Conservation (phyloP, 2,888 invertebrate species). For the Macrophya alboannulata region DNA sequence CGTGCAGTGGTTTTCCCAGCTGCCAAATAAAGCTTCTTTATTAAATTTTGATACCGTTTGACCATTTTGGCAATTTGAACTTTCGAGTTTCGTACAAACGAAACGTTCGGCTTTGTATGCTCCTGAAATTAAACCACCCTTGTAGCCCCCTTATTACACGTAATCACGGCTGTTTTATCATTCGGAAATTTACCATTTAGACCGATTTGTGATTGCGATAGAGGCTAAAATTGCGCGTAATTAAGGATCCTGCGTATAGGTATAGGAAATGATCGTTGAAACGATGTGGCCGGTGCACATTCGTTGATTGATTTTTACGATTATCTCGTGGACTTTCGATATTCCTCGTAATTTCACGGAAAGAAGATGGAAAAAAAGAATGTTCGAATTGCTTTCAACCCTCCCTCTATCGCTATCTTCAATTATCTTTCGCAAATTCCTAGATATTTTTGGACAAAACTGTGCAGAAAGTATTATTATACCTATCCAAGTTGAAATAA, state of each 20-base stretch:
- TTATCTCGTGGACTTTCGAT: background rate
- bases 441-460: background rate
- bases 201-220: background rate
- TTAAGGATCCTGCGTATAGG: background rate
- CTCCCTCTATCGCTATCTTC: background rate
- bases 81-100: background rate
- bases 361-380: background rate
- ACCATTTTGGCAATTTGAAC: background rate
- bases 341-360: background rate
- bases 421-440: background rate
- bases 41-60: background rate
- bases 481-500: too few relatives aligned
- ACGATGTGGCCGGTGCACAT: background rate
- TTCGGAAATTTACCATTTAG: background rate
- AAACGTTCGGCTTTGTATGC: background rate
- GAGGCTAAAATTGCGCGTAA: background rate
- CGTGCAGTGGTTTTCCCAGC: background rate
- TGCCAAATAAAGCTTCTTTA: background rate
- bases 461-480: too few relatives aligned
- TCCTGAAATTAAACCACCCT: background rate
- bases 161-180: background rate
- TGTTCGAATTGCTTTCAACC: background rate
- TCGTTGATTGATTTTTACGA: background rate
- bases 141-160: background rate
- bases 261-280: background rate